These are phyloP conservation scores for Pogonophryne albipinna DNA, from an alignment of 2,797 vertebrate genomes.

Conservation along the genomic window DNA sequence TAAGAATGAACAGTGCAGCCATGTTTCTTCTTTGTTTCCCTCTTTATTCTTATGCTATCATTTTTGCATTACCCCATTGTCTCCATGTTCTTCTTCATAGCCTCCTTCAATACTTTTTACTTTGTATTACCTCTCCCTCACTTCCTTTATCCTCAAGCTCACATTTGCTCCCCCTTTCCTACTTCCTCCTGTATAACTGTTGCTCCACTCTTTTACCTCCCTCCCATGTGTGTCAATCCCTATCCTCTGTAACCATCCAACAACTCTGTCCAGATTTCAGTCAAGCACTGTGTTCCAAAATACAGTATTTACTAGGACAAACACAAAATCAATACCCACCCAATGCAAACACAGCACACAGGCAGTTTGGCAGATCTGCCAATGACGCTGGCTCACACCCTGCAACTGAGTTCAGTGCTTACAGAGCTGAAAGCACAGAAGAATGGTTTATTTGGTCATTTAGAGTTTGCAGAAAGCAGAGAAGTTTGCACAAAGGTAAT, in stretches of 20 bases:
- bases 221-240: conserved; percentile 53
- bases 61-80: background rate
- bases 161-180: conserved; percentile 7
- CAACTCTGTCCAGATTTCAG: conserved; percentile 64
- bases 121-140: background rate
- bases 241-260: conserved; percentile 58
- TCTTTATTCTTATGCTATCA: conserved; percentile 13
- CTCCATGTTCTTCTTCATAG: background rate
- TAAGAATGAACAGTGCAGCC: conserved; percentile 22
- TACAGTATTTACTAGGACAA: conserved; percentile 75
- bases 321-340: conserved; percentile 76
- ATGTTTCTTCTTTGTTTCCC: conserved; percentile 15
- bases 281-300: conserved; percentile 63
- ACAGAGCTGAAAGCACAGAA: conserved; percentile 42
- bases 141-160: conserved; percentile 2
- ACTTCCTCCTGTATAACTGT: conserved; percentile 15
- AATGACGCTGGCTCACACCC: conserved; percentile 58
- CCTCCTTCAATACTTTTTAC: conserved; percentile 4
- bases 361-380: conserved; percentile 60
- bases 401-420: conserved; percentile 61
- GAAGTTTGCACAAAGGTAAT: background rate
- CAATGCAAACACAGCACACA: conserved; percentile 69
- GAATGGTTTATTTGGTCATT: background rate
- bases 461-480: background rate
- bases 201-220: conserved; percentile 47